Conservation (phyloP, 2,797 vertebrate genomes). For the Podargus strigoides region DNA sequence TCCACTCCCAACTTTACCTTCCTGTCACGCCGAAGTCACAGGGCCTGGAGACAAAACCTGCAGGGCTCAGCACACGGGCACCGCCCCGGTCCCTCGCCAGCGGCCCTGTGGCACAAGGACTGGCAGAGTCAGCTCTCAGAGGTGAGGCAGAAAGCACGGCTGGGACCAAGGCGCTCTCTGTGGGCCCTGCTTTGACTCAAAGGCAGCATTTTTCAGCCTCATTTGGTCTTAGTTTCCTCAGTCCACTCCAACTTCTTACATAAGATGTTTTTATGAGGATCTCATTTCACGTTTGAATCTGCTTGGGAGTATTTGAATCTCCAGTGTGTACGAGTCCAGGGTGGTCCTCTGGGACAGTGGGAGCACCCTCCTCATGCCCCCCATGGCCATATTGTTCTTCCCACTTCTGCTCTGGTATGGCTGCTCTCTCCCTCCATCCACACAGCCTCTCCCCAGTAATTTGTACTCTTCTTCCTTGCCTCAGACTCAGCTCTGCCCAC, state of each 20-base stretch:
- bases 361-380: too few relatives aligned
- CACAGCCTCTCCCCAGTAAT: not conserved
- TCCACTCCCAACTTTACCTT: not conserved
- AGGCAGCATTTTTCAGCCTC: not conserved
- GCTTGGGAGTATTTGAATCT: too few relatives aligned
- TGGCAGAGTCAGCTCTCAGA: too few relatives aligned
- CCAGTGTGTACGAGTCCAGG: too few relatives aligned
- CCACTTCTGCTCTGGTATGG: too few relatives aligned
- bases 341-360: too few relatives aligned
- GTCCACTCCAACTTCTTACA: too few relatives aligned
- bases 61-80: not conserved
- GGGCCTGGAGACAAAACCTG: not conserved
- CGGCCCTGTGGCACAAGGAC: not conserved
- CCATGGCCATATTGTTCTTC: too few relatives aligned
- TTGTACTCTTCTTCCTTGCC: not conserved
- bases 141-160: not conserved
- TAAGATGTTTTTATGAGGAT: too few relatives aligned
- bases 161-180: fast-evolving
- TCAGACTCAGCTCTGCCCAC: not conserved
- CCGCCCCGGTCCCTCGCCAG: not conserved
- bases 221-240: not conserved
- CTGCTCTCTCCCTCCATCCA: not conserved
- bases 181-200: not conserved
- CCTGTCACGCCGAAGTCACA: fast-evolving
- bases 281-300: too few relatives aligned